These are phyloP conservation scores for Morelia viridis DNA, from an alignment of 2,797 vertebrate genomes.

Conservation along the genomic window DNA sequence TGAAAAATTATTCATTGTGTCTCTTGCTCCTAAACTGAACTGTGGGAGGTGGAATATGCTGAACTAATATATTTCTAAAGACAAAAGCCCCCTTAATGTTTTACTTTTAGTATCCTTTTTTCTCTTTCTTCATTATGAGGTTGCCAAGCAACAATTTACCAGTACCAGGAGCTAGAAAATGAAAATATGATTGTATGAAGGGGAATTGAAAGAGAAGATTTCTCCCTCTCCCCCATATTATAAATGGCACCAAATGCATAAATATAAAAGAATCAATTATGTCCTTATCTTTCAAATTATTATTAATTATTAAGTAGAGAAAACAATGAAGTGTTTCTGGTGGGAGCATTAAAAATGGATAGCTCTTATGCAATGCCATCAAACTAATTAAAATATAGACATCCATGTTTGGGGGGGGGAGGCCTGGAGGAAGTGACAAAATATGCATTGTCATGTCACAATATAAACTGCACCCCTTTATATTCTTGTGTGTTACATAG, in stretches of 20 bases:
- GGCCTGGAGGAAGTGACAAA: background rate
- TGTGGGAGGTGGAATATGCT: conserved; percentile 74
- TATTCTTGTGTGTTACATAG: background rate
- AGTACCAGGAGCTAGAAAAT: conserved; percentile 75
- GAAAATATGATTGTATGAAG: conserved; percentile 62
- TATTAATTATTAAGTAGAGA: background rate
- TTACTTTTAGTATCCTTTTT: conserved; percentile 59
- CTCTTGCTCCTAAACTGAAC: conserved; percentile 68
- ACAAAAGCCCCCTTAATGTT: conserved; percentile 74
- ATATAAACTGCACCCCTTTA: background rate
- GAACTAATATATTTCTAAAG: conserved; percentile 76
- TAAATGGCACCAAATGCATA: conserved; percentile 1
- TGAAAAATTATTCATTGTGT: conserved; percentile 55
- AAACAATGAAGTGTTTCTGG: background rate
- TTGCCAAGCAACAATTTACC: conserved; percentile 81
- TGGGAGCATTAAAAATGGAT: background rate
- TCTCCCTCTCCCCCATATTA: background rate
- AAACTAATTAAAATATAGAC: background rate
- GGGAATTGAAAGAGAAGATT: conserved; percentile 59
- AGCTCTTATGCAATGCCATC: background rate
- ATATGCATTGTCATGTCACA: background rate
- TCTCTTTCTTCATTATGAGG: conserved; percentile 67
- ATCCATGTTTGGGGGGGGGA: background rate
- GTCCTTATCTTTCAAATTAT: background rate
- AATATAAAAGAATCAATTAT: conserved; percentile 38